Evolutionary conservation across 1,140 invertebrate genomes (phyloP), one percentile per base, ranked within the genome.

Genomic region (Mactra quadrangularis): DNA sequence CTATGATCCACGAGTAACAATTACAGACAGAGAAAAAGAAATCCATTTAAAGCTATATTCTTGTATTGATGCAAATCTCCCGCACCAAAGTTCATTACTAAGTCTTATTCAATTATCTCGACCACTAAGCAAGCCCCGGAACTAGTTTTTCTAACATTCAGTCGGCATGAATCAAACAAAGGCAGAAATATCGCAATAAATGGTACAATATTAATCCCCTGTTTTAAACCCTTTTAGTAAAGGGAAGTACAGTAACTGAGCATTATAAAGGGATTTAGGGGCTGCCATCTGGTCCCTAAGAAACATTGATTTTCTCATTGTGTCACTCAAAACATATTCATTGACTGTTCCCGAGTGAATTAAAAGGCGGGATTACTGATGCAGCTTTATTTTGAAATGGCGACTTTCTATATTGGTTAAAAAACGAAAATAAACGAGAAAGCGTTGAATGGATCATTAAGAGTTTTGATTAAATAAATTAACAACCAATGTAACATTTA

Each of bases 231-330:
- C 38, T 50, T 72, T 33, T 75, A 75, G 38, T 25, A 38, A 75
- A 27, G 52, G 31, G 29, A 52, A 75, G 68, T 53, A 35, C 68
- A 71, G 72, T 22, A 31, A 33, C 38, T 47, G 29, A 75, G 53
- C 52, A 75, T 75, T 71, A n/a, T n/a, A 71, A 38, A 38, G 72
- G 72, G 38, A 19, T n/a, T 75, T 60, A 75, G 55, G 71, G 72
- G 33, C 27, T 27, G 45, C 72, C 72, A 75, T 75, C 72, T 75
- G 72, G 53, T 41, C 38, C 55, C 7, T 29, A 33, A n/a, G n/a
- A n/a, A 22, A 27, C 45, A 71, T 71, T 71, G 68, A 71, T 55
- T 29, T 38, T 47, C 62, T 47, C 17, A 41, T 66, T 33, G 38
- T 29, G 22, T 47, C 41, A 25, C 41, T 57, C 41, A 66, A 66